Conservation (phyloP, 1,140 invertebrate genomes). For the Drosophila cardini region DNA sequence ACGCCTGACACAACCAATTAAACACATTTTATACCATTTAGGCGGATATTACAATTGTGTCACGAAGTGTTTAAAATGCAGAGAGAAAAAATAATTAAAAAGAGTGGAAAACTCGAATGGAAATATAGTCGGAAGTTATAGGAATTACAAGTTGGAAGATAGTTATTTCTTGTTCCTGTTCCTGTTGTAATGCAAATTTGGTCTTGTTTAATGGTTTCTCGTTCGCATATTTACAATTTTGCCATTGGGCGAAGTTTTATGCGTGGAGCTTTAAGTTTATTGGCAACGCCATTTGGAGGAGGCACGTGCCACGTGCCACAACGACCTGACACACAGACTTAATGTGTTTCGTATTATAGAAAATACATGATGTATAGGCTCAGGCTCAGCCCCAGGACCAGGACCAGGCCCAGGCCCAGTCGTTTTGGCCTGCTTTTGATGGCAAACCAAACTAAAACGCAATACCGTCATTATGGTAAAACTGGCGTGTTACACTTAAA, state of each 20-base stretch:
- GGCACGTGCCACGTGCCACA: constrained; percentile 61
- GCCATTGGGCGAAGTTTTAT: constrained; percentile 22
- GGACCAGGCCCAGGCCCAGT: too few species aligned
- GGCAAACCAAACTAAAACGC: constrained; percentile 61
- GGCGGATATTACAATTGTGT: too few species aligned
- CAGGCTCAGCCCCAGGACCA: not conserved
- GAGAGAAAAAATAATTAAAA: too few species aligned
- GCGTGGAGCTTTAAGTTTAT: constrained; percentile 60
- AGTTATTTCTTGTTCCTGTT: constrained; percentile 13
- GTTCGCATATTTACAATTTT: constrained; percentile 62
- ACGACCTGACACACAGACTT: constrained; percentile 36
- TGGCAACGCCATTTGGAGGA: constrained; percentile 59
- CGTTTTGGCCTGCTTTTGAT: constrained; percentile 8
- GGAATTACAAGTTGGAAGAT: not conserved
- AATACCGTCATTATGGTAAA: constrained; percentile 73
- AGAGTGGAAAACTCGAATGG: not conserved
- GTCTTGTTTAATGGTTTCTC: constrained; percentile 58
- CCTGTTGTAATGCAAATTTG: constrained; percentile 64
- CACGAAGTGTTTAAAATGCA: too few species aligned
- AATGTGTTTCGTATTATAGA: constrained; percentile 64
- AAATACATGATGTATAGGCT: constrained; percentile 70
- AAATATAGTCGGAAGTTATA: not conserved
- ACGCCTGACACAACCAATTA: constrained; percentile 67
- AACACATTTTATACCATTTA: constrained; percentile 17
- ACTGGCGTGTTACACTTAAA: constrained; percentile 77